Conservation (phyloP, 2,797 vertebrate genomes). For the Acanthopagrus latus region DNA sequence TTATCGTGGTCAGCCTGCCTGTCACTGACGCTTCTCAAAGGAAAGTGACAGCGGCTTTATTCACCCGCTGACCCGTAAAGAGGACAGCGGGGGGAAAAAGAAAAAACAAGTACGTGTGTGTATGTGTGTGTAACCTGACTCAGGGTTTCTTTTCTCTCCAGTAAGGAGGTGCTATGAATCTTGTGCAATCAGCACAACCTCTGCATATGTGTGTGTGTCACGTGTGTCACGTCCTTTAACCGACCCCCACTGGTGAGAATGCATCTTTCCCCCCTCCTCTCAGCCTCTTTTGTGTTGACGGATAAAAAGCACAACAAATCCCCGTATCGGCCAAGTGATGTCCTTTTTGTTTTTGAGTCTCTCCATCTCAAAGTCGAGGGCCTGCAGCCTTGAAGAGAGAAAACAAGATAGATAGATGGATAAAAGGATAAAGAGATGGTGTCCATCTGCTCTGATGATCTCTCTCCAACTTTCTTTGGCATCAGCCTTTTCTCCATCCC, state of each 20-base stretch:
- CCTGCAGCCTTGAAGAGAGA: conserved; percentile 48
- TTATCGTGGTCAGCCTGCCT: conserved; percentile 72
- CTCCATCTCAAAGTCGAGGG: conserved; percentile 55
- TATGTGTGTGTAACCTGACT: conserved; percentile 77
- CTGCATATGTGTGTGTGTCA: conserved; percentile 26
- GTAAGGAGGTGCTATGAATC: conserved; percentile 72
- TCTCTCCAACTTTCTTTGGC: conserved; percentile 71
- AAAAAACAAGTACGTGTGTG: conserved; percentile 59
- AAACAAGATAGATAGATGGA: conserved; percentile 53
- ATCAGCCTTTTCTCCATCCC: conserved; percentile 81
- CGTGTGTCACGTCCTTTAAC: conserved; percentile 51
- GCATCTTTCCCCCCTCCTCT: conserved; percentile 32
- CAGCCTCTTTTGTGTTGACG: conserved; percentile 43
- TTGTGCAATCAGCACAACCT: conserved; percentile 80
- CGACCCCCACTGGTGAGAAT: conserved; percentile 14
- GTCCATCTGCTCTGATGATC: conserved; percentile 74
- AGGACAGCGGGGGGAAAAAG: conserved; percentile 74
- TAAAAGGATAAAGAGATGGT: conserved; percentile 52
- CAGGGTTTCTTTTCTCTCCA: conserved; percentile 83
- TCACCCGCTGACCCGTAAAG: conserved; percentile 82
- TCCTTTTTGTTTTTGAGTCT: conserved; percentile 43
- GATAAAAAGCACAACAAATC: conserved; percentile 28
- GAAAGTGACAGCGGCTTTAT: conserved; percentile 85
- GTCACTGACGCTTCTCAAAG: conserved; percentile 80
- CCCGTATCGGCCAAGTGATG: conserved; percentile 24